Percentiles rank a stretch among this genome's conserved stretches.
Evolutionary conservation across 2,888 invertebrate species (phyloP).

Genomic region (Megalurothrips usitatus): DNA sequence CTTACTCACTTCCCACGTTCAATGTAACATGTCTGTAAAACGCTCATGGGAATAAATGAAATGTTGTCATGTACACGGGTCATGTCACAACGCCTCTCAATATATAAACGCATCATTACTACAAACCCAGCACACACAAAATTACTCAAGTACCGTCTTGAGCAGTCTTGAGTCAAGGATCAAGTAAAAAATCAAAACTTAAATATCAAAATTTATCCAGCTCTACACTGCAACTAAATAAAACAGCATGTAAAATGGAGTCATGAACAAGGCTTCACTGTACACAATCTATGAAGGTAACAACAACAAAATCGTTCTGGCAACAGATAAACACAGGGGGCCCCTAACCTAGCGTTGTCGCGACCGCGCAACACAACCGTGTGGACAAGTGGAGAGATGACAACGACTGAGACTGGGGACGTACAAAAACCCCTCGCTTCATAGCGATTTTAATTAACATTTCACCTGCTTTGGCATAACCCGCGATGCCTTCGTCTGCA

Average conservation of each 20-base stretch:
- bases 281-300: too few relatives aligned
- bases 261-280: not conserved
- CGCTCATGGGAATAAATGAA: constrained; percentile 10
- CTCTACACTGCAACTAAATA: not conserved
- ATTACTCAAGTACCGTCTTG: too few relatives aligned
- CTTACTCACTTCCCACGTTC: not conserved
- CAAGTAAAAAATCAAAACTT: not conserved
- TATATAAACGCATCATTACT: not conserved
- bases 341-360: not conserved
- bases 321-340: too few relatives aligned
- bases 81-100: constrained; percentile 17
- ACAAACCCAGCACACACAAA: too few relatives aligned
- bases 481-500: constrained; percentile 85
- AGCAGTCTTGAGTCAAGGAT: too few relatives aligned
- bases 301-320: too few relatives aligned
- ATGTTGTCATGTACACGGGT: not conserved
- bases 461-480: constrained; percentile 88
- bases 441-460: not conserved
- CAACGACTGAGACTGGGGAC: not conserved
- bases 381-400: not conserved
- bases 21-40: constrained; percentile 10
- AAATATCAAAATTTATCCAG: not conserved
- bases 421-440: not conserved
- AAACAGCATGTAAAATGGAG: not conserved
- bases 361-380: not conserved